Evolutionary conservation across 2,113 vertebrate species (phyloP).

Genomic region (Otolemur garnettii): DNA sequence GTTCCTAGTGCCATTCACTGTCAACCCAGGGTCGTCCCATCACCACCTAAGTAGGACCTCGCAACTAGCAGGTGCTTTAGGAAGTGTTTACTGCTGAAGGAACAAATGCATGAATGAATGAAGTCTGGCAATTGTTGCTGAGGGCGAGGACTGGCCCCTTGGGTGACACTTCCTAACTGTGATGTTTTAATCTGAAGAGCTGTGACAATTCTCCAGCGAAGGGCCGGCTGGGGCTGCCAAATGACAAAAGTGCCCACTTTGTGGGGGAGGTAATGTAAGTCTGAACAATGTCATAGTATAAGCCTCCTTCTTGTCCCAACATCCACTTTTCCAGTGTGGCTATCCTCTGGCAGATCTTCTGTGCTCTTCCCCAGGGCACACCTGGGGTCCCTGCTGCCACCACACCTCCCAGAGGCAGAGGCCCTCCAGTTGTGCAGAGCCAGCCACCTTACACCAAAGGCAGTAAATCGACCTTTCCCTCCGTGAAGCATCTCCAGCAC

Average conservation of each 20-base stretch:
- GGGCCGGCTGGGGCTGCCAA: not conserved
- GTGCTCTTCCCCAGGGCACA: no score
- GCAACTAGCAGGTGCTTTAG: not conserved
- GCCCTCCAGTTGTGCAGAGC: not conserved
- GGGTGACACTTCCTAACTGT: not conserved
- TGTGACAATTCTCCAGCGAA: not conserved
- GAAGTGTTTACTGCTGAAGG: not conserved
- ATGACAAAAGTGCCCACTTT: not conserved
- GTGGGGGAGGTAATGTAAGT: not conserved
- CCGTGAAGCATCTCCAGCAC: not conserved
- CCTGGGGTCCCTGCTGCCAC: not conserved
- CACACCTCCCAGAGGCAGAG: not conserved
- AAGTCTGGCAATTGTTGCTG: not conserved
- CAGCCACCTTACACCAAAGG: not conserved
- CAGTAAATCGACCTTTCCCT: not conserved
- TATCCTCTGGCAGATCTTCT: not conserved
- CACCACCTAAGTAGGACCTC: not conserved
- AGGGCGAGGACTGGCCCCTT: not conserved
- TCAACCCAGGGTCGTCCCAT: not conserved
- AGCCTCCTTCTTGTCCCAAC: not conserved
- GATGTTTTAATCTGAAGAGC: not conserved
- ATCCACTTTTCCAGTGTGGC: not conserved
- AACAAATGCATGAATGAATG: not conserved
- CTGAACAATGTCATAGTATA: not conserved
- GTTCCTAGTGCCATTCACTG: no score